phyloP scores from a whole-genome alignment of 2,888 invertebrate genomes.

The Dasypolia templi region DNA sequence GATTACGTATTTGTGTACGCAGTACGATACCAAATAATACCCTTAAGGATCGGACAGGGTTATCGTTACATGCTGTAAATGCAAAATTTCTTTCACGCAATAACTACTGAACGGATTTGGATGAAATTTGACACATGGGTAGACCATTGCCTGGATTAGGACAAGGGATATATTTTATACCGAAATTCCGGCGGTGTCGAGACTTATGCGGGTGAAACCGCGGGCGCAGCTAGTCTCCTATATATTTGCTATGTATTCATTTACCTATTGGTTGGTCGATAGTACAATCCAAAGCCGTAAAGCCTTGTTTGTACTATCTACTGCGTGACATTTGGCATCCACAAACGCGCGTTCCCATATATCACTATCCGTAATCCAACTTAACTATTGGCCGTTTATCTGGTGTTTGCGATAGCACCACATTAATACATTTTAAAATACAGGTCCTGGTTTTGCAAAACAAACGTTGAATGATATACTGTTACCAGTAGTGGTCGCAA shows the following conservation, averaged over 20 bases:
- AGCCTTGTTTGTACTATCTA: slow-evolving; percentile 44
- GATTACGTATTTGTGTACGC: too few relatives aligned
- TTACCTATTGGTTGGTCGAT: slow-evolving; percentile 19
- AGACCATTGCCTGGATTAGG: too few relatives aligned
- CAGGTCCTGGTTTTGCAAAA: not conserved
- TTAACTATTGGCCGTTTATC: slow-evolving; percentile 28
- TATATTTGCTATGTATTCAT: slow-evolving; percentile 4
- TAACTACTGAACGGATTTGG: too few relatives aligned
- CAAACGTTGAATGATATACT: not conserved
- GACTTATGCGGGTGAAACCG: too few relatives aligned
- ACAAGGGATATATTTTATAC: too few relatives aligned
- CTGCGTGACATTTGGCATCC: slow-evolving; percentile 51
- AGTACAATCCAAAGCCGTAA: slow-evolving; percentile 26
- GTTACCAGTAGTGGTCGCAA: not conserved
- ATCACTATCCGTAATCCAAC: slow-evolving; percentile 50
- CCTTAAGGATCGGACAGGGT: too few relatives aligned
- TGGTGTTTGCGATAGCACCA: slow-evolving; percentile 21
- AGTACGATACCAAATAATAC: too few relatives aligned
- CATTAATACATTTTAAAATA: slow-evolving; percentile 27
- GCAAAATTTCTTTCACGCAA: too few relatives aligned
- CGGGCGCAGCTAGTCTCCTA: too few relatives aligned
- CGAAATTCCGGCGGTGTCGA: too few relatives aligned
- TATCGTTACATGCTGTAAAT: too few relatives aligned
- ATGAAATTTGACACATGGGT: too few relatives aligned
- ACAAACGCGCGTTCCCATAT: slow-evolving; percentile 28